A percentile compares a stretch with the other conserved stretches of the same genome.
phyloP scores from a whole-genome alignment of 2,113 vertebrate genomes.

The Varanus salvator region DNA sequence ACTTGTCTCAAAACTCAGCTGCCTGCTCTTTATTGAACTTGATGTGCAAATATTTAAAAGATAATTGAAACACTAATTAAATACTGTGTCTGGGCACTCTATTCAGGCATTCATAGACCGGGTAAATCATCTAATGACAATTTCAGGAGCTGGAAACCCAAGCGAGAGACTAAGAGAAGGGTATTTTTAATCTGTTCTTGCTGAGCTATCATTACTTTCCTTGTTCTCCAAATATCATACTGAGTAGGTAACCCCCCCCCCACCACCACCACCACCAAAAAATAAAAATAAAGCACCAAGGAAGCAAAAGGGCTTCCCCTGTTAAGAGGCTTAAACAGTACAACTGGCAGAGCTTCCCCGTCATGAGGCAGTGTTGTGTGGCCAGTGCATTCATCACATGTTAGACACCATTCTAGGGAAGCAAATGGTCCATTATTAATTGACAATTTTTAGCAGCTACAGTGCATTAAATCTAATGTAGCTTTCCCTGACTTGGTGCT shows the following conservation, averaged over 20 bases:
- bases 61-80: slow-evolving; percentile 75
- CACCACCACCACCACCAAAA: background rate
- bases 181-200: slow-evolving; percentile 11
- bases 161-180: slow-evolving; percentile 4
- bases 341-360: background rate
- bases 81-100: slow-evolving; percentile 47
- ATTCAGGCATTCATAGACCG: slow-evolving; percentile 55
- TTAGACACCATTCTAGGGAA: background rate
- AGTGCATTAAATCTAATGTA: background rate
- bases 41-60: slow-evolving; percentile 75
- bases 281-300: background rate
- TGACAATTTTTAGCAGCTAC: background rate
- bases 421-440: background rate
- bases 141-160: slow-evolving; percentile 19
- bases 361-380: background rate
- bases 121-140: slow-evolving; percentile 42
- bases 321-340: background rate
- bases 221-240: background rate
- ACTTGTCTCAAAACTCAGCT: slow-evolving; percentile 72
- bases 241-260: background rate
- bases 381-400: background rate
- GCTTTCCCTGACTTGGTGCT: too few relatives aligned
- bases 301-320: background rate
- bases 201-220: background rate
- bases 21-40: slow-evolving; percentile 73